phyloP scores from a whole-genome alignment of 1,140 invertebrate genomes.

The Helicoverpa armigera region DNA sequence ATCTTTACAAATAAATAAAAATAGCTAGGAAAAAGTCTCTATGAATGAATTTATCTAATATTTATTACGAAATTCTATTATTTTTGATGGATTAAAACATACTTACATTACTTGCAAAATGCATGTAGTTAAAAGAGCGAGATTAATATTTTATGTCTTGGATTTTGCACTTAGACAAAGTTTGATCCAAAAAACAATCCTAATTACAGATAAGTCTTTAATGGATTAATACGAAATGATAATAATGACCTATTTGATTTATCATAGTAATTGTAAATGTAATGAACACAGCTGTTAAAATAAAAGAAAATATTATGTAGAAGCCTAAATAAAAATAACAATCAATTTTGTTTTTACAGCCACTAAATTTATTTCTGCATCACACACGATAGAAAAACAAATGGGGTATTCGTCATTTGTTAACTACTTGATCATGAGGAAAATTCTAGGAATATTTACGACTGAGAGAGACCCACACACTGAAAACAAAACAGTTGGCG shows the following conservation, averaged over 20 bases:
- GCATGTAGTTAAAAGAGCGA: no score
- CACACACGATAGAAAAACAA: background rate
- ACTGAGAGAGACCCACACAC: background rate
- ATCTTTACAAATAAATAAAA: no score
- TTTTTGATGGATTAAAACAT: no score
- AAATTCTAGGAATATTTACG: background rate
- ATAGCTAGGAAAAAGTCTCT: no score
- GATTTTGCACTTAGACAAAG: no score
- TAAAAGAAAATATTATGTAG: background rate
- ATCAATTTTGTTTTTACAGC: background rate
- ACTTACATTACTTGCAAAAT: no score
- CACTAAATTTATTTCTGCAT: slow-evolving; percentile 1
- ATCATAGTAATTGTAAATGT: background rate
- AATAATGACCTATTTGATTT: background rate
- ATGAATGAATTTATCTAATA: no score
- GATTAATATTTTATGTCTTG: no score
- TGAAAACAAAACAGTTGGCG: background rate
- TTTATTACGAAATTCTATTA: no score
- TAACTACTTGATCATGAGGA: background rate
- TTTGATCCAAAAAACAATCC: background rate
- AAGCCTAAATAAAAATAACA: background rate
- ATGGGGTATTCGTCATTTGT: background rate
- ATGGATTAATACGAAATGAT: background rate
- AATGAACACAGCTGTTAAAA: background rate
- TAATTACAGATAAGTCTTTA: background rate